phyloP scores from a whole-genome alignment of 2,888 invertebrate species.

The Catonia carolina region DNA sequence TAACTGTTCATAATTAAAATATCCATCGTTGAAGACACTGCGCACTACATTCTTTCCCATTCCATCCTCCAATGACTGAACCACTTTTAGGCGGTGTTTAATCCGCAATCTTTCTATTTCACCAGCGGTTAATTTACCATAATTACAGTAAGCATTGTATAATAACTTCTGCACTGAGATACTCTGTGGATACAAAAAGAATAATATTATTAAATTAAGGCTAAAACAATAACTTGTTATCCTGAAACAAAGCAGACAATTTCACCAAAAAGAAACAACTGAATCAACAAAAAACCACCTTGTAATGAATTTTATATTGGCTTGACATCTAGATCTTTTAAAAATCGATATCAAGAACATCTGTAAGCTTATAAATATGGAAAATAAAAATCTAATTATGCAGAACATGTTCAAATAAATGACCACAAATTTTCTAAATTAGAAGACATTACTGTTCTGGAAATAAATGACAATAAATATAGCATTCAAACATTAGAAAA shows the following conservation, averaged over 20 bases:
- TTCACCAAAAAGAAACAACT: neutral
- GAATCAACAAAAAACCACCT: constrained; percentile 6
- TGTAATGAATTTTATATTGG: neutral
- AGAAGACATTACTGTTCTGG: too few species aligned
- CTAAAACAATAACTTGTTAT: neutral
- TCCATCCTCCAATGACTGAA: constrained; percentile 87
- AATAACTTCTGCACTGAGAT: constrained; percentile 75
- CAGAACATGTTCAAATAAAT: too few species aligned
- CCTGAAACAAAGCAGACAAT: neutral
- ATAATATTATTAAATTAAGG: too few species aligned
- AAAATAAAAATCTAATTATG: too few species aligned
- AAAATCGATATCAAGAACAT: too few species aligned
- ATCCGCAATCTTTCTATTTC: constrained; percentile 84
- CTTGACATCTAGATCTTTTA: too few species aligned
- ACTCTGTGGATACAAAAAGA: constrained; percentile 47
- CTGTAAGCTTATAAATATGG: too few species aligned
- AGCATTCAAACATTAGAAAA: too few species aligned
- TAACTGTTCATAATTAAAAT: constrained; percentile 57
- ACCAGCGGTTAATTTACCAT: constrained; percentile 71
- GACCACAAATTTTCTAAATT: too few species aligned
- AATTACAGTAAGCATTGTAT: constrained; percentile 77
- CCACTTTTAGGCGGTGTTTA: constrained; percentile 85
- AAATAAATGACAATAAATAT: too few species aligned
- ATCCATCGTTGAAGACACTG: constrained; percentile 65
- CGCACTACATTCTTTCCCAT: constrained; percentile 82